Conservation (phyloP, 2,797 vertebrate genomes). For the Sphenopsis melanotis region DNA sequence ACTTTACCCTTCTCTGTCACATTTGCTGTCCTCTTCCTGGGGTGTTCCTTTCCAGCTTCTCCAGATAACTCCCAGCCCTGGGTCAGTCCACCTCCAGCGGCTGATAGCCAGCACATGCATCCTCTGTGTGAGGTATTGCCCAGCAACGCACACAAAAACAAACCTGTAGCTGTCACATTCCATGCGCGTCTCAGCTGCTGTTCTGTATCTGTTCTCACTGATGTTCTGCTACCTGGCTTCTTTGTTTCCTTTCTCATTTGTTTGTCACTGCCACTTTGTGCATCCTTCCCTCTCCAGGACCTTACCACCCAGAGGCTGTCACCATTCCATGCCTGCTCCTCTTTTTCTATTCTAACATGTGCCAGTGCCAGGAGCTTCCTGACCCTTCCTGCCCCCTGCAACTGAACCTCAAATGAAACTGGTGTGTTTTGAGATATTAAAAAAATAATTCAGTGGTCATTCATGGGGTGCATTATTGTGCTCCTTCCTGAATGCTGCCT, state of each 20-base stretch:
- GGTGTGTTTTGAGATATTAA: background rate
- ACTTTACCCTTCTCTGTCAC: background rate
- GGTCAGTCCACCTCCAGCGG: background rate
- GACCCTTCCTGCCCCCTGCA: background rate
- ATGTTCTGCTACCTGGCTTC: background rate
- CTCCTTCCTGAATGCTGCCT: background rate
- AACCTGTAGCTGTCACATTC: background rate
- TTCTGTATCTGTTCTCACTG: fast-evolving
- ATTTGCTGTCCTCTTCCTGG: background rate
- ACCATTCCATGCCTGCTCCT: background rate
- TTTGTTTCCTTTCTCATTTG: background rate
- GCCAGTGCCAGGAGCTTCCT: background rate
- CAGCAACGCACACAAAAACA: background rate
- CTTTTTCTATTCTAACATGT: background rate
- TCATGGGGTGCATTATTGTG: background rate
- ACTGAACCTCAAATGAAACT: background rate
- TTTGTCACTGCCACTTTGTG: background rate
- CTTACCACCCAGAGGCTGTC: background rate
- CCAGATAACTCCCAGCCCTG: background rate
- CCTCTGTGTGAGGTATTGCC: background rate
- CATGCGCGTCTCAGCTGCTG: fast-evolving
- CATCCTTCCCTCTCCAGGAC: background rate
- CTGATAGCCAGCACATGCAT: background rate
- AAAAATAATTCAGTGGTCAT: background rate
- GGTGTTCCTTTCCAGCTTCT: background rate